A percentile compares a stretch with the other conserved stretches of the same genome.
Evolutionary conservation across 2,113 vertebrate species (phyloP).

Genomic region (Peromyscus californicus): DNA sequence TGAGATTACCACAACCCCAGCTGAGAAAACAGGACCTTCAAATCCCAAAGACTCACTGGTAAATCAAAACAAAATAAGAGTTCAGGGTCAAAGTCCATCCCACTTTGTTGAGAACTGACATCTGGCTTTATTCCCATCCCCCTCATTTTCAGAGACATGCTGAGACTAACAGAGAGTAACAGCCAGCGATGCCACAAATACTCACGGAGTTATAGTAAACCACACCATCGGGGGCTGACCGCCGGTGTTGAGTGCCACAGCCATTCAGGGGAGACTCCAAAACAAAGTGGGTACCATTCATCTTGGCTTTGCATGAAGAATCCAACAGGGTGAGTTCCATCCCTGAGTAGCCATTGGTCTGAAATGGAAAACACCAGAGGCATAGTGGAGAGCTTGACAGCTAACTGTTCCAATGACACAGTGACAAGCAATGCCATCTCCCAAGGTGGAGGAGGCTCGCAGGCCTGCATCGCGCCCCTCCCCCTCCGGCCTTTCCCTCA

Average conservation of each 20-base stretch:
- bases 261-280: slow-evolving; percentile 92
- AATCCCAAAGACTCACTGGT: not conserved
- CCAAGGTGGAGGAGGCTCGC: not conserved
- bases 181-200: not conserved
- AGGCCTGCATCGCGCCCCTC: not conserved
- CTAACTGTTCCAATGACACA: not conserved
- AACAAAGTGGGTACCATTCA: slow-evolving; percentile 95
- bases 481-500: not conserved
- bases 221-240: slow-evolving; percentile 81
- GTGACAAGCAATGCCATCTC: not conserved
- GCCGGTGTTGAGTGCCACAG: slow-evolving; percentile 89
- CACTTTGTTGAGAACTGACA: slow-evolving; percentile 16
- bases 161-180: not conserved
- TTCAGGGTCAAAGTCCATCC: not conserved
- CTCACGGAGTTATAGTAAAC: slow-evolving; percentile 95
- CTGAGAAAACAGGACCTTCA: slow-evolving; percentile 28
- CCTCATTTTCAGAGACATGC: not conserved
- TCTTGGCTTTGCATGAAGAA: slow-evolving; percentile 93
- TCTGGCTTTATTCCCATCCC: not conserved
- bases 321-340: slow-evolving; percentile 94
- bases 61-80: not conserved
- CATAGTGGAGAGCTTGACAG: not conserved
- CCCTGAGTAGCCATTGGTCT: slow-evolving; percentile 90
- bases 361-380: slow-evolving; percentile 75
- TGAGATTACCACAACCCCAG: slow-evolving; percentile 3